Conservation (phyloP, 2,888 invertebrate species). For the Epistrophella euchroma region DNA sequence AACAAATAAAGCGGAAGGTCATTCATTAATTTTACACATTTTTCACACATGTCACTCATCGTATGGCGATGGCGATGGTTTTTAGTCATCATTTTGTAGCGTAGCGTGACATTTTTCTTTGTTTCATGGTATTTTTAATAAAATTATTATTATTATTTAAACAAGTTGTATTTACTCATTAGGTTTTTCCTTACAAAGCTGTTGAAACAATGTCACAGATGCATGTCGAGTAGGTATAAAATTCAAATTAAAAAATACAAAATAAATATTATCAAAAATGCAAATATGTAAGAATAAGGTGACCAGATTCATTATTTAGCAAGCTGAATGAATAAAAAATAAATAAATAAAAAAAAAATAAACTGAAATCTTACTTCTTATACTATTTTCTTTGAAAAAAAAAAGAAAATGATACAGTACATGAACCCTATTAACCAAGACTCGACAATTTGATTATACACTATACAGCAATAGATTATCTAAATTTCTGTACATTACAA, state of each 20-base stretch:
- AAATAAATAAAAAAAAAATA: no score
- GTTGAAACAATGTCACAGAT: conserved; percentile 30
- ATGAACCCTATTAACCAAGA: no score
- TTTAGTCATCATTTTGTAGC: background rate
- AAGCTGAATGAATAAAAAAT: no score
- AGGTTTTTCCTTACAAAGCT: background rate
- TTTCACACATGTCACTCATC: conserved; percentile 5
- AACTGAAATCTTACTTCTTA: no score
- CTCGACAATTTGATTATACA: no score
- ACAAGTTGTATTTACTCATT: background rate
- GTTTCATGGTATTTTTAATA: conserved; percentile 3
- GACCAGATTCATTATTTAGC: background rate
- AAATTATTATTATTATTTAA: background rate
- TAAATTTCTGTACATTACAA: no score
- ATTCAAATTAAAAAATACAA: background rate
- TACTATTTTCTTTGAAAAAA: no score
- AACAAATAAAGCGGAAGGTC: conserved; percentile 59
- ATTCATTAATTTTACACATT: conserved; percentile 10
- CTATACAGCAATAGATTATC: no score
- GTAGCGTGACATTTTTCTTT: background rate
- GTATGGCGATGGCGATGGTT: background rate
- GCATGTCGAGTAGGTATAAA: conserved; percentile 11
- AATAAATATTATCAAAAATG: background rate
- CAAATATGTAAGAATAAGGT: background rate
- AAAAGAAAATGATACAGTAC: no score